Evolutionary conservation across 1,140 invertebrate genomes (phyloP), one percentile per base, ranked within the genome.

Genomic region (Cydia amplana): DNA sequence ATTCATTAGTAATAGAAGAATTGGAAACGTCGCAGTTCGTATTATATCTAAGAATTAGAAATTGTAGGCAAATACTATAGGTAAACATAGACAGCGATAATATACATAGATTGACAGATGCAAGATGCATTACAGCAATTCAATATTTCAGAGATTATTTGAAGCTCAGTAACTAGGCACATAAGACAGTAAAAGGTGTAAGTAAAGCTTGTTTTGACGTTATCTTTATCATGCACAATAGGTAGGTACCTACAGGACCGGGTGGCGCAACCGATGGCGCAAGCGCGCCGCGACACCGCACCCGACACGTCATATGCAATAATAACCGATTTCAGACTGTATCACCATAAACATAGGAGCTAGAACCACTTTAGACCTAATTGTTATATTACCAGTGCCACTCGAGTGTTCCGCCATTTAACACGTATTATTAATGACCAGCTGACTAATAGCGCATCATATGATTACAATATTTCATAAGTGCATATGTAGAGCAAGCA

Each of bases 251-350:
- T 75, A 76, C 76, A 75, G 75, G 49, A 72, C 76, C 51, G 64
- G 36, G 55, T 82, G 78, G 73, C 78, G 81, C 77, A 82, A 82
- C 72, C 28, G 36, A 40, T 82, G 79, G 49, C 79, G 81, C 76
- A 80, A 80, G 73, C 67, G 63, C 75, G 72, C 16, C 73, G 72
- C 76, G 77, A 73, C 77, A 65, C 73, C 60, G 77, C 65, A 70
- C 65, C 65, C 65, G 65, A 32, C 32, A 36, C 64, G 55, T 60
- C 55, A 60, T n/a, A 55, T 18, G n/a, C 55, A 23, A 20, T 9
- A n/a, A 9, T 36, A 70, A 70, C 14, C 16, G 16, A 32, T 18
- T 70, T 20, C 20, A 70, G 6, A 40, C 65, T 70, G 16, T 70
- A 43, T 36, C 32, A 20, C 28, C 28, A 18, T 40, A 6, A 70